phyloP scores from a whole-genome alignment of 2,888 invertebrate genomes.

The Lypha dubia region DNA sequence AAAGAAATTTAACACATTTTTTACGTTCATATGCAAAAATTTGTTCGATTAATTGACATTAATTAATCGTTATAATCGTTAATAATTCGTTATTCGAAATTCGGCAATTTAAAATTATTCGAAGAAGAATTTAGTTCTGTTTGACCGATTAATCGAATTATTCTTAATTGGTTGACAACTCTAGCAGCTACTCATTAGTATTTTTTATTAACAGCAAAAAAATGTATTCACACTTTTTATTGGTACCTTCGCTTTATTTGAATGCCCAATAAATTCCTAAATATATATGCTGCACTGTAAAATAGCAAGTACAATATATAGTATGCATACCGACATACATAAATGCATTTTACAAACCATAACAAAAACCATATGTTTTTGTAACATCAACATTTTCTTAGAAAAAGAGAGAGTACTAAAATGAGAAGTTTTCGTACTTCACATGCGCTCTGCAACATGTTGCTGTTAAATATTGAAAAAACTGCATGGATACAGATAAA shows the following conservation, averaged over 20 bases:
- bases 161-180: too few species aligned
- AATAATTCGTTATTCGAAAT: too few species aligned
- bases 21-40: too few species aligned
- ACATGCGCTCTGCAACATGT: conserved; percentile 72
- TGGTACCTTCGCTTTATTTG: too few species aligned
- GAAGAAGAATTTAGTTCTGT: too few species aligned
- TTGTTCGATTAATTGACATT: too few species aligned
- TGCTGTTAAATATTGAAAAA: conserved; percentile 39
- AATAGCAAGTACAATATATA: neutral
- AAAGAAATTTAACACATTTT: too few species aligned
- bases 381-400: conserved; percentile 18
- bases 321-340: neutral
- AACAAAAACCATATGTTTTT: conserved; percentile 73
- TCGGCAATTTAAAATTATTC: too few species aligned
- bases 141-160: too few species aligned
- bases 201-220: too few species aligned
- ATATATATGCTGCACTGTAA: conserved; percentile 1
- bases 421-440: neutral
- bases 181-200: too few species aligned
- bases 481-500: conserved; percentile 4
- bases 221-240: neutral
- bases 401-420: conserved; percentile 2
- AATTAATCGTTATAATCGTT: too few species aligned
- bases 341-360: conserved; percentile 29
- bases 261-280: neutral